A percentile compares a stretch with the other conserved stretches of the same genome.
Evolutionary conservation across 92 coral and sea anemone species (phyloP).

Genomic region (Umimayanthus kanabou): DNA sequence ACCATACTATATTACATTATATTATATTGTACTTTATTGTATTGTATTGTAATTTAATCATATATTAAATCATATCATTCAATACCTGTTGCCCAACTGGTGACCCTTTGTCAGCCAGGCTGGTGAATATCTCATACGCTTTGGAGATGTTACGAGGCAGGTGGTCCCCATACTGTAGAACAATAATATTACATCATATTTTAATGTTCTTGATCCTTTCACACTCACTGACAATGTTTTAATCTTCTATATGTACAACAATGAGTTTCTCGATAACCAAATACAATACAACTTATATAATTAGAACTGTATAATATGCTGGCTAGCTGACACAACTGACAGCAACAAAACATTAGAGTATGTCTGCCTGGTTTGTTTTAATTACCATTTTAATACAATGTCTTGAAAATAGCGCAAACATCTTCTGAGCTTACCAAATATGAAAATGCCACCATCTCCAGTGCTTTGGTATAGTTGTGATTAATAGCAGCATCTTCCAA

Average conservation of each 20-base stretch:
- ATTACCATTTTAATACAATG: not conserved
- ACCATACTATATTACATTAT: too few species aligned
- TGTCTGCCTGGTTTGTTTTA: not conserved
- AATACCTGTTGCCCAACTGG: slow-evolving; percentile 95
- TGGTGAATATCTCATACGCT: slow-evolving; percentile 76
- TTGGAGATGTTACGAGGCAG: slow-evolving; percentile 84
- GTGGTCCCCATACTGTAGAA: slow-evolving; percentile 87
- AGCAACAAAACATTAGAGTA: too few species aligned
- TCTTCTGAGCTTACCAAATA: slow-evolving; percentile 63
- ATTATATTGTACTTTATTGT: too few species aligned
- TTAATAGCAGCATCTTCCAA: slow-evolving; percentile 89
- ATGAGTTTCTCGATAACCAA: too few species aligned
- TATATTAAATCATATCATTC: not conserved
- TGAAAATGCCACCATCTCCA: slow-evolving; percentile 82
- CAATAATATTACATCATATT: not conserved
- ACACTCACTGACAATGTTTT: not conserved
- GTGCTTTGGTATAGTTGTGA: slow-evolving; percentile 82
- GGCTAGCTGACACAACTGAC: too few species aligned
- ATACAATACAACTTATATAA: too few species aligned
- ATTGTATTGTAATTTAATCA: too few species aligned
- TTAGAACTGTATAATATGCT: too few species aligned
- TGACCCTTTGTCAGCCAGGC: slow-evolving; percentile 79
- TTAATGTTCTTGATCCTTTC: not conserved
- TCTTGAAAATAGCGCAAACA: not conserved
- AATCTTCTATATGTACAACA: too few species aligned